Evolutionary conservation across 2,888 invertebrate genomes (phyloP).

Genomic region (Acronicta aceris): DNA sequence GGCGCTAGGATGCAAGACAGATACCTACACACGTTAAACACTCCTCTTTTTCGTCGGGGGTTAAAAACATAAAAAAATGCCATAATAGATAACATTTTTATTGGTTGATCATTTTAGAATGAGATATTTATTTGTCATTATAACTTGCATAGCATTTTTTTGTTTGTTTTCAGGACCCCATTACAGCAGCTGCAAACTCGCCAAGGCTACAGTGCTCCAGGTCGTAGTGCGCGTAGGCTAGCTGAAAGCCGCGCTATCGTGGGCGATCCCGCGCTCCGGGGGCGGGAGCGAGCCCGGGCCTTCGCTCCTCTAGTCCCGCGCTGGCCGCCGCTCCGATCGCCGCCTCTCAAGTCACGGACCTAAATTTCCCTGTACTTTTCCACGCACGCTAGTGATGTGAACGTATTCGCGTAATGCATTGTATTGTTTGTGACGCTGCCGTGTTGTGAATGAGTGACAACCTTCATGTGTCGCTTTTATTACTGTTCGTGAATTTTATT

Average conservation of each 20-base stretch:
- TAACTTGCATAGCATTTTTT: background rate
- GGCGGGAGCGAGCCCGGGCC: conserved; percentile 66
- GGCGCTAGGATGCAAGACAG: too few relatives aligned
- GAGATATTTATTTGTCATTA: too few relatives aligned
- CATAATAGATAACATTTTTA: too few relatives aligned
- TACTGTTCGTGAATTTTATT: conserved; percentile 47
- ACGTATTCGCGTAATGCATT: conserved; percentile 51
- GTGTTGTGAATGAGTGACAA: conserved; percentile 55
- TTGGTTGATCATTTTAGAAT: too few relatives aligned
- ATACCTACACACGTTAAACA: too few relatives aligned
- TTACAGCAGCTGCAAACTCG: conserved; percentile 17
- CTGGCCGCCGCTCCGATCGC: conserved; percentile 69
- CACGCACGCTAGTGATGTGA: conserved; percentile 59
- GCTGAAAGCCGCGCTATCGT: conserved; percentile 45
- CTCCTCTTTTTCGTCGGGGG: too few relatives aligned
- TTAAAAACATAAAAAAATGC: too few relatives aligned
- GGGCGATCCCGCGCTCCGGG: conserved; percentile 43
- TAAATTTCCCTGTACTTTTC: conserved; percentile 73
- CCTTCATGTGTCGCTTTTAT: conserved; percentile 50
- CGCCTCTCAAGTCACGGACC: conserved; percentile 54
- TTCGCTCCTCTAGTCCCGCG: conserved; percentile 66
- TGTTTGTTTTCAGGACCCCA: too few relatives aligned
- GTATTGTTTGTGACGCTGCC: conserved; percentile 52
- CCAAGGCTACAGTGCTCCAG: conserved; percentile 34
- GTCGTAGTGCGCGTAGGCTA: conserved; percentile 47